Base-by-base conservation (phyloP, 2,797 vertebrate genomes). In the Novumbra hubbsi region DNA sequence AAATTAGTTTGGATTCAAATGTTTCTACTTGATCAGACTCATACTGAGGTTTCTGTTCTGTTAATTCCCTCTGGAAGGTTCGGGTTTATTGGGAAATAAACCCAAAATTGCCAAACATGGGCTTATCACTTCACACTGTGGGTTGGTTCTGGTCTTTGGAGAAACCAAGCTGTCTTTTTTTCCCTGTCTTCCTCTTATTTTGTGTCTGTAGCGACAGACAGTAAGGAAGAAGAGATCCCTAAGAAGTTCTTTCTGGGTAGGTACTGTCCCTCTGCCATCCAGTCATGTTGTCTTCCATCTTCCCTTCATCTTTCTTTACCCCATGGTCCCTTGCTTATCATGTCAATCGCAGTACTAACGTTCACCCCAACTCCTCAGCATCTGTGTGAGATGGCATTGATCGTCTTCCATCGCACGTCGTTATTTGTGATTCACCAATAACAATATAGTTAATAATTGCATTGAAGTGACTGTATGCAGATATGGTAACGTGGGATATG, bases 211-310 rank as follows among this genome's bases (percentile, higher is more conserved):
- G 96, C 95, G 64, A 93, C 96, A 96, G 97, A 97, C 93, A 94
- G 90, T 97, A 97, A 98, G 93, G 97, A 98, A 76, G 97, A 97
- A 93, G 97, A 97, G 89, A 80, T 95, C 86, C 94, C 95, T 89
- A 95, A 94, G 94, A 95, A 94, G 92, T 92, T 95, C 84, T 97
- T 94, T 96, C 91, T 97, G 93, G 97, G 97, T 98, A 98, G 71
- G 97, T 98, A 98, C 93, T 86, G 75, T 81, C 80, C 49, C 84
- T 90, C 81, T 85, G 79, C 81, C 82, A 79, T 88, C 80, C 68
- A 30, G 72, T 89, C 86, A 89, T 84, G 2, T 84, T 88, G 86
- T 79, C 72, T 48, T 21, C 24, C 0, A 6, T 80, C 52, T 67
- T 73, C 73, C 7, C 66, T 48, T 19, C 30, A 68, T 28, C 52